Percentiles rank a stretch among this genome's conserved stretches.
phyloP scores from a whole-genome alignment of 1,140 invertebrate genomes.

The Glossosoma conforme region DNA sequence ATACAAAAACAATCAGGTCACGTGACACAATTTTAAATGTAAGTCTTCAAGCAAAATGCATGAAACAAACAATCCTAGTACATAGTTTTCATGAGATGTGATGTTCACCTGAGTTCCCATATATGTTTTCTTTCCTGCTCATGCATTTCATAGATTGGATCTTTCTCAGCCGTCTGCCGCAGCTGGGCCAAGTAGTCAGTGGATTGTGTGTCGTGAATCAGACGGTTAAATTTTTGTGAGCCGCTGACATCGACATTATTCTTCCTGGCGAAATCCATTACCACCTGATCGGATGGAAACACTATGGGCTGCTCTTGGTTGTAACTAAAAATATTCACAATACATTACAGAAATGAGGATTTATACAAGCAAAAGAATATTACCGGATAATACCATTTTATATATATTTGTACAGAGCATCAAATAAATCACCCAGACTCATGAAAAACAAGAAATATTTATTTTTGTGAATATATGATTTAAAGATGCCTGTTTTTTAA shows the following conservation, averaged over 20 bases:
- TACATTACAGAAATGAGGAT: background rate
- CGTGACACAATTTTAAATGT: too few relatives aligned
- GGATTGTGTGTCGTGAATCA: constrained; percentile 33
- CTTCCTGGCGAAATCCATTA: constrained; percentile 59
- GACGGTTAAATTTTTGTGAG: constrained; percentile 33
- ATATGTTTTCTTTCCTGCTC: constrained; percentile 84
- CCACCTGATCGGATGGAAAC: constrained; percentile 65
- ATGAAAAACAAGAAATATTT: too few relatives aligned
- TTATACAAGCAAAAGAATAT: too few relatives aligned
- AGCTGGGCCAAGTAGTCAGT: constrained; percentile 35
- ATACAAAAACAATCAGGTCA: too few relatives aligned
- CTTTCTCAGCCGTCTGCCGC: constrained; percentile 45
- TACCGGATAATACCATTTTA: too few relatives aligned
- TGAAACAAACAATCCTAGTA: constrained; percentile 52
- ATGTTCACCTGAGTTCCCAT: constrained; percentile 75
- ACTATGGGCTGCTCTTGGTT: constrained; percentile 61
- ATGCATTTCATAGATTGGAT: constrained; percentile 83
- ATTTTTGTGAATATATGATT: too few relatives aligned
- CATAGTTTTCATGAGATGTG: constrained; percentile 2
- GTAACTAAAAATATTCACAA: constrained; percentile 51
- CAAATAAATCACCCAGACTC: too few relatives aligned
- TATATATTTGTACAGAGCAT: too few relatives aligned
- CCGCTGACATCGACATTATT: constrained; percentile 38
- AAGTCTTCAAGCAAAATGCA: too few relatives aligned
- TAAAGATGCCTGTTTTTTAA: too few relatives aligned